Base-by-base conservation (phyloP, 2,888 invertebrate genomes). In the Hirudinaria manillensis region DNA sequence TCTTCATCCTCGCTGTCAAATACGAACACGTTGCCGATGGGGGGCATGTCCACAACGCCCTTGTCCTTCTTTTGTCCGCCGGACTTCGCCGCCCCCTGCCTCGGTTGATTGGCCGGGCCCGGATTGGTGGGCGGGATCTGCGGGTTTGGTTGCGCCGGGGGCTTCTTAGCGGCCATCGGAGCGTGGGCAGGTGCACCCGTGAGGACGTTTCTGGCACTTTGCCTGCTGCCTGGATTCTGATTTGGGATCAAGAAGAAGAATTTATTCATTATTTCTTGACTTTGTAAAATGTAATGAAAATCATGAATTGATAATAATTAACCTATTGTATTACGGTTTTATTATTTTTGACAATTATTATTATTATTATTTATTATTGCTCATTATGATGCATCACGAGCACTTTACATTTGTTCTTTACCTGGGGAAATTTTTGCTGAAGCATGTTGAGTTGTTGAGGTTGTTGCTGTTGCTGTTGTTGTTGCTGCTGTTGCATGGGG, bases 1-100 rank as follows among this genome's bases (percentile, higher is more conserved):
- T 98, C 96, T 87, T 98, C 98, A 85, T 97, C 96, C 84, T 97
- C 97, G 51, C 94, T 93, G 87, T 98, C 96, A 79, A 86, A 86
- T 38, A 82, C 74, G 4, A 74, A 70, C 16, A 77, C 36, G 24
- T 55, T 55, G 7, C 72, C 32, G 36, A 68, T 68, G 1, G 34
- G 34, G 32, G 34, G 34, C 16, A 36, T n/a, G 32, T 32, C 56
- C 29, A 19, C 53, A 16, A 32, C 56, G 19, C 38, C 27, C n/a
- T 29, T 29, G 13, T 36, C 53, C 7, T 73, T 36, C 36, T 61
- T 65, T 27, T 73, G 51, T 27, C n/a, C 73, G 2, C 38, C 65
- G 13, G 72, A 72, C 27, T 32, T 51, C n/a, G 36, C 2, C 0
- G 27, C 45, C 61, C 27, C 27, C 29, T 61, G 61, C 61, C 21